phyloP scores from a whole-genome alignment of 2,113 vertebrate genomes.

The Jacana jacana region DNA sequence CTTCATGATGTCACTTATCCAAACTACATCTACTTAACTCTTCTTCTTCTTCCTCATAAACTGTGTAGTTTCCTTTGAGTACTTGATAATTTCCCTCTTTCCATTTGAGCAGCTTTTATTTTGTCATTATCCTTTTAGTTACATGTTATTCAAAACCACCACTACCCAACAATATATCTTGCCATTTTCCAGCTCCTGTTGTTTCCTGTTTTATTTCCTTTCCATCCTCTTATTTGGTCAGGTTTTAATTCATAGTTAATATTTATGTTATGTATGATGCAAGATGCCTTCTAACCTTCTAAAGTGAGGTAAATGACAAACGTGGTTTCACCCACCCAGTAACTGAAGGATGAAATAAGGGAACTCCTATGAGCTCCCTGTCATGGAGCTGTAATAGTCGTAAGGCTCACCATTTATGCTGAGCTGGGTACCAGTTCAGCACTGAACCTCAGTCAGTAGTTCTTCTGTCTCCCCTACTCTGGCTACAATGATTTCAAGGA shows the following conservation, averaged over 20 bases:
- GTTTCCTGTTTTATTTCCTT: background rate
- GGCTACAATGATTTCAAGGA: conserved; percentile 3
- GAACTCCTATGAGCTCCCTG: background rate
- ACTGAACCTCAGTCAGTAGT: background rate
- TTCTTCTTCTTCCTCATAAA: background rate
- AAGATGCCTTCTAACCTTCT: background rate
- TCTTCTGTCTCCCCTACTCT: background rate
- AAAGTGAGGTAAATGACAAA: background rate
- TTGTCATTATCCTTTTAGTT: background rate
- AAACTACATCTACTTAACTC: background rate
- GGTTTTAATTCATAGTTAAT: background rate
- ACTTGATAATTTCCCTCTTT: background rate
- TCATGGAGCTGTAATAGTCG: background rate
- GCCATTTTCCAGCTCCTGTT: background rate
- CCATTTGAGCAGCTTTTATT: background rate
- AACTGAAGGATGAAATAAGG: background rate
- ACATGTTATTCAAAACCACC: background rate
- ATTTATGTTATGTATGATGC: background rate
- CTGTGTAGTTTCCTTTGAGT: background rate
- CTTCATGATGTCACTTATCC: background rate
- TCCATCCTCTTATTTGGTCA: background rate
- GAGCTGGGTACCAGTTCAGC: background rate
- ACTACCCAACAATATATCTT: background rate
- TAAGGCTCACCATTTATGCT: background rate
- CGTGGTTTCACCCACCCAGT: background rate